Base-by-base conservation (phyloP, 2,113 vertebrate species). In the Peromyscus maniculatus region DNA sequence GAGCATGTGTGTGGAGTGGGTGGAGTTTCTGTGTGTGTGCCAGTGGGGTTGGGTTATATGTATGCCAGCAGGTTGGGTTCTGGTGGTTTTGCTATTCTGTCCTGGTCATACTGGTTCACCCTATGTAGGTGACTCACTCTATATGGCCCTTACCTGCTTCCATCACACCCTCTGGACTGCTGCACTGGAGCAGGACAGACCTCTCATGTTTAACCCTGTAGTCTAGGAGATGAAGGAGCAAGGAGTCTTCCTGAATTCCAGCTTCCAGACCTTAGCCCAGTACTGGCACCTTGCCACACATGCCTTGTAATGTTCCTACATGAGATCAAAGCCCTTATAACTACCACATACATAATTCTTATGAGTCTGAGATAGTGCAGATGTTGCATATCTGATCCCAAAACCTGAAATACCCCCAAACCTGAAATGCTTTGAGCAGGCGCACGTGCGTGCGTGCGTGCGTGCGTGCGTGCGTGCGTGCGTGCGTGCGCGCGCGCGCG, bases 301-400 rank as follows among this genome's bases (percentile, higher is more conserved):
- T 31, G 36, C 62, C 87, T 36, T 43, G 15, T 31, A 31, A 39
- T 1, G 4, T 49, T 36, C 59, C 39, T 7, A 59, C 52, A 39
- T 7, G 24, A 55, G n/a, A 62, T 2, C 11, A 43, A 39, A 24
- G 36, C 2, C 3, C 5, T 13, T 10, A 2, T 16, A 11, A n/a
- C 46, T 19, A 74, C 62, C 69, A 0, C 6, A 0, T 3, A 0
- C 0, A 3, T 10, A 7, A 10, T 43, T 75, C 62, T 67, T 43
- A 52, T 3, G 2, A 21, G 49, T 59, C 49, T 26, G 33, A 5
- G 19, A 7, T 75, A 8, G 4, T 31, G 3, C 1, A 13, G 9
- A 10, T 8, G 13, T 64, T 43, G 7, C 24, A 15, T 84, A 80
- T 39, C 9, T 17, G 39, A 31, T 46, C 22, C 39, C 22, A 24